Conservation (phyloP, 2,888 invertebrate genomes). For the Athetis lepigone region DNA sequence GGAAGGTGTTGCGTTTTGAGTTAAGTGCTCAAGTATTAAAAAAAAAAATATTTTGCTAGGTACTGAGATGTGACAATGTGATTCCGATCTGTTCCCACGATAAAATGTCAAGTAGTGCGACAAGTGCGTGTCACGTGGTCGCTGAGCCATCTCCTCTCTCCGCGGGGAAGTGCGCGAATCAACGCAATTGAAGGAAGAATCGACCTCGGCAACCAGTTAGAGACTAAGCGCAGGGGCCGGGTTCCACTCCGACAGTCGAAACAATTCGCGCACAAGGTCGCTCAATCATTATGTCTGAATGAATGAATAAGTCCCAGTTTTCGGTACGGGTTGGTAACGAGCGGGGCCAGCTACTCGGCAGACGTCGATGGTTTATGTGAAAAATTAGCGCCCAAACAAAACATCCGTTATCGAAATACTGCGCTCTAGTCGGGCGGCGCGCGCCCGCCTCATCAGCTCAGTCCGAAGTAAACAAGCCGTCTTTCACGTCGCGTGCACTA, state of each 20-base stretch:
- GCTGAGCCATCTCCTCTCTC: constrained; percentile 10
- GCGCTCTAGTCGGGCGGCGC: constrained; percentile 14
- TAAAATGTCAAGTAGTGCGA: constrained; percentile 41
- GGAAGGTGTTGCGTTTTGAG: no score
- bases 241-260: constrained; percentile 62
- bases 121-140: constrained; percentile 21
- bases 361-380: constrained; percentile 42
- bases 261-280: constrained; percentile 69
- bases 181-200: constrained; percentile 51
- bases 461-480: constrained; percentile 12
- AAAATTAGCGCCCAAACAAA: constrained; percentile 53
- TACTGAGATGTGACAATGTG: constrained; percentile 39
- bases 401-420: constrained; percentile 65
- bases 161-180: constrained; percentile 41
- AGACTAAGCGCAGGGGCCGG: constrained; percentile 42
- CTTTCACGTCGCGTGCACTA: constrained; percentile 12
- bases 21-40: no score
- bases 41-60: no score
- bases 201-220: constrained; percentile 57
- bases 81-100: constrained; percentile 61
- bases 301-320: constrained; percentile 47
- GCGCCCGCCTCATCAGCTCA: not conserved
- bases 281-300: constrained; percentile 46
- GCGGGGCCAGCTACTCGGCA: constrained; percentile 12
- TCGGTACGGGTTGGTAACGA: constrained; percentile 35